phyloP scores from a whole-genome alignment of 2,113 vertebrate genomes.

The Pterocles orientalis region DNA sequence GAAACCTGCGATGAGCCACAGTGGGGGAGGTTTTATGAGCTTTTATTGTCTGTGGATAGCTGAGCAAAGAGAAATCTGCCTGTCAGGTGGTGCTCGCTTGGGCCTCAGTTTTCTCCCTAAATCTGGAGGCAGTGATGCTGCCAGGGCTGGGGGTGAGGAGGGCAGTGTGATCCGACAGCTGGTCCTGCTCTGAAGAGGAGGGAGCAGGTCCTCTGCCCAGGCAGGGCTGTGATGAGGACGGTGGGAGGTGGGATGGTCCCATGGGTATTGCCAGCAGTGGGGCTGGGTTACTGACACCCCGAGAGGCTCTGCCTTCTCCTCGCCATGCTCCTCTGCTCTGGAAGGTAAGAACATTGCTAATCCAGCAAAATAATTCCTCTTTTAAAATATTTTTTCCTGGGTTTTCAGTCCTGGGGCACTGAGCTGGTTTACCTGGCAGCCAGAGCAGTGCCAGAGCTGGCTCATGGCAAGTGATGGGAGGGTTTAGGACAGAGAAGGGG shows the following conservation, averaged over 20 bases:
- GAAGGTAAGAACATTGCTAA: not conserved
- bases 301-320: not conserved
- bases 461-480: not conserved
- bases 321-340: rapidly evolving
- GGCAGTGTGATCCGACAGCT: not conserved
- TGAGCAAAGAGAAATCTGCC: not conserved
- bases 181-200: not conserved
- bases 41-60: not conserved
- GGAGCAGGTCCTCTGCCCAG: not conserved
- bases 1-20: not conserved
- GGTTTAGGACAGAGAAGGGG: not conserved
- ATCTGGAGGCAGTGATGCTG: not conserved
- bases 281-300: rapidly evolving
- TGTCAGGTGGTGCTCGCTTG: not conserved
- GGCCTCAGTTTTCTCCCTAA: not conserved
- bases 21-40: not conserved
- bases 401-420: not conserved
- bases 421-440: not conserved
- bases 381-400: not conserved
- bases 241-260: not conserved
- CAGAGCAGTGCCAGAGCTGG: not conserved
- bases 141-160: no score
- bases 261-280: rapidly evolving
- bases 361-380: not conserved
- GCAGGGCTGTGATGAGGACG: not conserved